These are phyloP conservation scores for Machimus rusticus DNA, from an alignment of 2,888 invertebrate genomes.

Conservation along the genomic window DNA sequence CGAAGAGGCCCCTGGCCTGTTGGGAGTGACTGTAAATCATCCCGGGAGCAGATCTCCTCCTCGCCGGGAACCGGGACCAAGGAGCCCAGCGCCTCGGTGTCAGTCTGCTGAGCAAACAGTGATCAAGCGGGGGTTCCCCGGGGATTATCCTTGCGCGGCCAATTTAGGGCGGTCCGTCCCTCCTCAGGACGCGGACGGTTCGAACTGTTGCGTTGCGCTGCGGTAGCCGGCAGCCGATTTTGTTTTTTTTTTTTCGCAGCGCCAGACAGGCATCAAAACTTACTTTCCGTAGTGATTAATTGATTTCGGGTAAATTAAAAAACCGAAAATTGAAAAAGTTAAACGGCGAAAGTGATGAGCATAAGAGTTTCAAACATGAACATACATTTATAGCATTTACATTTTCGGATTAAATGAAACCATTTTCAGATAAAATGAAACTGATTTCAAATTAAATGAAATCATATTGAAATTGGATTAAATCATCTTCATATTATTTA, in stretches of 20 bases:
- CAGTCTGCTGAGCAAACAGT: slow-evolving; percentile 28
- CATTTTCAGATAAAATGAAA: no score
- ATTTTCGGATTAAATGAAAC: no score
- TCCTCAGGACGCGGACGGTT: not conserved
- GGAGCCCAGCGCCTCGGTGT: not conserved
- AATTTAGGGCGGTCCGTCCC: not conserved
- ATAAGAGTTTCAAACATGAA: no score
- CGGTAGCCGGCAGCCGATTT: not conserved
- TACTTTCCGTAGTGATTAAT: slow-evolving; percentile 11
- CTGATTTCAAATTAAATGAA: no score
- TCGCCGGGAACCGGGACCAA: not conserved
- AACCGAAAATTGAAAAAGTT: not conserved
- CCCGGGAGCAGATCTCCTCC: slow-evolving; percentile 1
- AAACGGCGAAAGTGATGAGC: not conserved
- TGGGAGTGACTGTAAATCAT: slow-evolving; percentile 31
- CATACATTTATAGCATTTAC: no score
- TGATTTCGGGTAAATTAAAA: slow-evolving; percentile 6
- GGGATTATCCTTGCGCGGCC: not conserved
- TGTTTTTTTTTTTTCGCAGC: not conserved
- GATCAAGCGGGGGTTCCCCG: not conserved
- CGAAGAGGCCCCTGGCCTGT: not conserved
- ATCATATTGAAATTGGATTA: no score
- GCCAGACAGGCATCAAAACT: not conserved
- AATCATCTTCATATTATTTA: no score
- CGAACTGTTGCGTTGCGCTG: not conserved